Evolutionary conservation across 64 coral and sea anemone genomes (phyloP).

Genomic region (Orbicella faveolata): DNA sequence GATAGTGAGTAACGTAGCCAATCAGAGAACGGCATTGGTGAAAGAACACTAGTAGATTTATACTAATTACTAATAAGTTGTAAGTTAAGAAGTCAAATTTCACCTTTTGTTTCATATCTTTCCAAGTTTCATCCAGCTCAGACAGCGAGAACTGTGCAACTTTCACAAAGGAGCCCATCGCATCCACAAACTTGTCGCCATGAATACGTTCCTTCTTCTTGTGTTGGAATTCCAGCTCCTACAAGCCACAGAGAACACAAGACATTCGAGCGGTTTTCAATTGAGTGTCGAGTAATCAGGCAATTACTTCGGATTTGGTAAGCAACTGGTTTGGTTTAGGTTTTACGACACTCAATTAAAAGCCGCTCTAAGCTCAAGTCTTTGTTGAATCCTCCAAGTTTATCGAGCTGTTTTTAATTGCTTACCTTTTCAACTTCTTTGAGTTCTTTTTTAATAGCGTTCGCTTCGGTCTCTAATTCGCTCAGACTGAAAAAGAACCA

Average conservation of each 20-base stretch:
- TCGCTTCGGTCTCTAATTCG: constrained; percentile 80
- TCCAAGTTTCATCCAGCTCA: constrained; percentile 89
- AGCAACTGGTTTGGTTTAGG: no score
- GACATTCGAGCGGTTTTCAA: no score
- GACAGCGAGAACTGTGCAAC: constrained; percentile 75
- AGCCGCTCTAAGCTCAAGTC: no score
- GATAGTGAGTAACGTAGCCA: no score
- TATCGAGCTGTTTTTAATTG: neutral
- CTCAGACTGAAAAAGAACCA: constrained; percentile 59
- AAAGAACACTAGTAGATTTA: no score
- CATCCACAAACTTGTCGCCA: constrained; percentile 74
- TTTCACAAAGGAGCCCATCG: constrained; percentile 85
- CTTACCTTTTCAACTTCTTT: constrained; percentile 97
- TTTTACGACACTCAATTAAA: no score
- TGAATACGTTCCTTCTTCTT: constrained; percentile 74
- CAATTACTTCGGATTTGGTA: no score
- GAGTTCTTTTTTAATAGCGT: constrained; percentile 82
- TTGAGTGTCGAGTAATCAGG: no score
- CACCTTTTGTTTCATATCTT: constrained; percentile 94
- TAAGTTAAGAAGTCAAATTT: neutral
- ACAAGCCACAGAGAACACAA: neutral
- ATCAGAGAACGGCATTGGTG: no score
- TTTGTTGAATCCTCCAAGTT: no score
- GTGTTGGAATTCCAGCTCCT: constrained; percentile 90
- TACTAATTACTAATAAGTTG: no score